Conservation (phyloP, 1,140 invertebrate genomes). For the Bombus sibiricus region DNA sequence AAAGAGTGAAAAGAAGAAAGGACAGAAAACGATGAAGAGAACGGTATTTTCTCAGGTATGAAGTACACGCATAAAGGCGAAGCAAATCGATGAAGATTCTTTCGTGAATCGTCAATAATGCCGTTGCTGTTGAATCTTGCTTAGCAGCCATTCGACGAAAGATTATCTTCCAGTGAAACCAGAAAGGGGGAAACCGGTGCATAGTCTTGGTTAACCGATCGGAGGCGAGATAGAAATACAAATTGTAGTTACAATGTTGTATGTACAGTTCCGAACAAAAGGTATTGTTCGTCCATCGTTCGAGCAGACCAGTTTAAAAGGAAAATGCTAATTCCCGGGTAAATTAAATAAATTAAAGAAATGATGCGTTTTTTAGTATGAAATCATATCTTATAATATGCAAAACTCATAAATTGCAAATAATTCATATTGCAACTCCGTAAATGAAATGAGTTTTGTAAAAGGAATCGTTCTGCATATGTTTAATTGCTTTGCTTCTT, state of each 20-base stretch:
- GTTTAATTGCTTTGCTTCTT: too few species aligned
- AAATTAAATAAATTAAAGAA: neutral
- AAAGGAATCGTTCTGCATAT: too few species aligned
- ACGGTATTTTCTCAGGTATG: conserved; percentile 8
- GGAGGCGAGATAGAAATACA: conserved; percentile 68
- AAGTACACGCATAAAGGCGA: conserved; percentile 26
- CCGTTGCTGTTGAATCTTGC: conserved; percentile 14
- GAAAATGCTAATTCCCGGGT: neutral
- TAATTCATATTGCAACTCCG: too few species aligned
- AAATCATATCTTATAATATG: too few species aligned
- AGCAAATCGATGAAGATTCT: conserved; percentile 16
- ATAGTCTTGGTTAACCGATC: conserved; percentile 49
- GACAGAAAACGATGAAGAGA: neutral
- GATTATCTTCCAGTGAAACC: conserved; percentile 37
- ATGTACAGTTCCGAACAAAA: conserved; percentile 69
- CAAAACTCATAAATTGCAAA: too few species aligned
- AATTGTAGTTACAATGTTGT: conserved; percentile 75
- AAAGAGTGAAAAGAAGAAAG: neutral
- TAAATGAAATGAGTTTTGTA: too few species aligned
- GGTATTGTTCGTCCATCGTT: neutral
- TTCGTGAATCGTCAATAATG: conserved; percentile 30
- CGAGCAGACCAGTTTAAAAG: neutral
- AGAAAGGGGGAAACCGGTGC: conserved; percentile 51
- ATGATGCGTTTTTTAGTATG: neutral
- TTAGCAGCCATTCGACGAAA: conserved; percentile 14